Base-by-base conservation (phyloP, 1,140 invertebrate genomes). In the Plutomurus gul region DNA sequence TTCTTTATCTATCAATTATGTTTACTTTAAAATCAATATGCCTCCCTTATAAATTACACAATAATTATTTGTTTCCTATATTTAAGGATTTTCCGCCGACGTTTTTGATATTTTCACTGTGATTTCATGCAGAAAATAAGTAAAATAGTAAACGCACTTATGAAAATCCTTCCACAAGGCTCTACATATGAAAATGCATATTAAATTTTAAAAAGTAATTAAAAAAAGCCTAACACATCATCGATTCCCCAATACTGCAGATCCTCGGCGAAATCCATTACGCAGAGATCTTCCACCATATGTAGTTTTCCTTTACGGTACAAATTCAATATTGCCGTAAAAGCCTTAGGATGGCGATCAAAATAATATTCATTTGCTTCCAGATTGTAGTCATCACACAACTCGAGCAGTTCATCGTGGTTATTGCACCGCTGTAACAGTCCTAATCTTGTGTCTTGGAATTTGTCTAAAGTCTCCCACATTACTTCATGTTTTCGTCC, bases 351-450 rank as follows among this genome's bases (percentile, higher is more conserved):
- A 87, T 99, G 96, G 73, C 97, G 91, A 88, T 99, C 97, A 88
- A 99, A 99, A 88, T 98, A 99, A 87, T 97, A 99, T 89, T 99
- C 97, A 90, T 98, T 98, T 88, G 97, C 95, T 82, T 95, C 91
- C 49, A 98, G 89, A 51, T 94, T 96, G 88, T 98, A 99, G 87
- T 99, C 96, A 87, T 99, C 96, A 89, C 97, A 99, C 70, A 98
- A 89, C 87, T 98, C 95, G n/a, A 65, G 37, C 22, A 60, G 72
- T 6, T 37, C 74, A 13, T 76, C 74, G 16, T 56, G 46, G 22
- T 33, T 30, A 18, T 74, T 49, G 43, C 72, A 74, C 6, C 49
- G 16, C 22, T 94, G 90, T 75, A 98, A 89, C 51, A 95, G 91
- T 46, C 96, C 96, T 36, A 99, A 90, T 39, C 97, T 89, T n/a